phyloP scores from a whole-genome alignment of 2,888 invertebrate species.

The Oscheius sp. region DNA sequence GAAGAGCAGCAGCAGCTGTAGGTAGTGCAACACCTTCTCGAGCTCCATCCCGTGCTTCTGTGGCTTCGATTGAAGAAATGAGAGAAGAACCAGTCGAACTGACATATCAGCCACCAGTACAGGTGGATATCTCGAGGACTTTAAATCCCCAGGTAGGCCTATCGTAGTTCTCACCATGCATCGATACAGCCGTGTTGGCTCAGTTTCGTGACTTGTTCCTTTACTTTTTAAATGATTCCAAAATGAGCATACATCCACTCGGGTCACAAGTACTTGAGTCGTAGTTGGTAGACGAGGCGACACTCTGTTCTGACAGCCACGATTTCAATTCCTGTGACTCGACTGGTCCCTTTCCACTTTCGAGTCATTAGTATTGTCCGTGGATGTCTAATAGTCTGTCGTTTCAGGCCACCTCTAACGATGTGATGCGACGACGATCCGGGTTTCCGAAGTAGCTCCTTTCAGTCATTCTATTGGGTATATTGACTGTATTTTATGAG shows the following conservation, averaged over 20 bases:
- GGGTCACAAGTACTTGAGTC: constrained; percentile 14
- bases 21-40: not conserved
- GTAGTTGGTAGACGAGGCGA: constrained; percentile 21
- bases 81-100: constrained; percentile 11
- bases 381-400: constrained; percentile 1
- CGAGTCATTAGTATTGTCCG: constrained; percentile 14
- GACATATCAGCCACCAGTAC: not conserved
- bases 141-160: constrained; percentile 1
- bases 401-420: constrained; percentile 11
- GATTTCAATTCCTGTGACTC: constrained; percentile 24
- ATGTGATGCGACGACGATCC: constrained; percentile 23
- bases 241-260: not conserved
- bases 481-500: no score
- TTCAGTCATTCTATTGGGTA: no score
- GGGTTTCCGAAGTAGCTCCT: constrained; percentile 18
- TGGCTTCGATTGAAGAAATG: constrained; percentile 11
- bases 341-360: not conserved
- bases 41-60: constrained; percentile 11
- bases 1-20: constrained; percentile 16
- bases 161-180: no score
- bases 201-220: not conserved
- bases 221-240: not conserved
- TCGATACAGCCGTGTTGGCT: not conserved
- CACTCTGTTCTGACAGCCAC: constrained; percentile 16
- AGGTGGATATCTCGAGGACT: not conserved